Evolutionary conservation across 2,888 invertebrate species (phyloP).

Genomic region (Oscheius onirici): DNA sequence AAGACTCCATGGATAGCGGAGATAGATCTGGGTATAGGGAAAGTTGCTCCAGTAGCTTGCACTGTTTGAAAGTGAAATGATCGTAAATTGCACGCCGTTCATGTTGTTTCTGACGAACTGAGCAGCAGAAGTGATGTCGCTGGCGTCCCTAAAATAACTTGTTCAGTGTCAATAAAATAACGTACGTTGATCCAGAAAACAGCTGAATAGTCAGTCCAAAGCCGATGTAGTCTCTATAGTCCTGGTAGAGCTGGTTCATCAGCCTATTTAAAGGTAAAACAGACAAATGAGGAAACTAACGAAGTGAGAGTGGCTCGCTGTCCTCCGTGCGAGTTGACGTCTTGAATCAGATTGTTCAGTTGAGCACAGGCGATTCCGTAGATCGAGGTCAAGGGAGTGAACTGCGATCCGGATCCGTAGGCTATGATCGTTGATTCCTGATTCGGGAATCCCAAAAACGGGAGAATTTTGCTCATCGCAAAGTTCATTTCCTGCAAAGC

Average conservation of each 20-base stretch:
- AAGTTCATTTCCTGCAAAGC: constrained; percentile 21
- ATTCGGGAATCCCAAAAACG: not conserved
- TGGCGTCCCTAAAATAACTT: not conserved
- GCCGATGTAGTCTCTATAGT: constrained; percentile 5
- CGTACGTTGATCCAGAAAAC: constrained; percentile 17
- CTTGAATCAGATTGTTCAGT: constrained; percentile 1
- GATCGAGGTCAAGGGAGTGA: constrained; percentile 13
- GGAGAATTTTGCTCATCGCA: constrained; percentile 4
- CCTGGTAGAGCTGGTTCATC: constrained; percentile 22
- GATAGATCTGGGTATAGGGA: not conserved
- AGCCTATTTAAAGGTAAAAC: not conserved
- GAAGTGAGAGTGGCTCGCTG: constrained; percentile 19
- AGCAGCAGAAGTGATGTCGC: constrained; percentile 15
- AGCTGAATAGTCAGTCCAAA: not conserved
- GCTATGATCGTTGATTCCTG: constrained; percentile 15
- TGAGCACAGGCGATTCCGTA: constrained; percentile 11
- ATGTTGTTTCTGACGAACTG: constrained; percentile 18
- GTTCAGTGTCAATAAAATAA: not conserved
- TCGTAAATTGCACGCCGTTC: not conserved
- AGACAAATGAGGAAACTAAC: not conserved
- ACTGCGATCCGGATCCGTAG: constrained; percentile 4
- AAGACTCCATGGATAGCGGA: not conserved
- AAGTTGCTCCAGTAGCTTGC: constrained; percentile 5
- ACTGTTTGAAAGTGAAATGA: constrained; percentile 7
- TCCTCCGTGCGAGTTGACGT: constrained; percentile 2